Evolutionary conservation across 2,113 vertebrate species (phyloP), one percentile per base, ranked within the genome.

Genomic region (Hiodon tergisus): DNA sequence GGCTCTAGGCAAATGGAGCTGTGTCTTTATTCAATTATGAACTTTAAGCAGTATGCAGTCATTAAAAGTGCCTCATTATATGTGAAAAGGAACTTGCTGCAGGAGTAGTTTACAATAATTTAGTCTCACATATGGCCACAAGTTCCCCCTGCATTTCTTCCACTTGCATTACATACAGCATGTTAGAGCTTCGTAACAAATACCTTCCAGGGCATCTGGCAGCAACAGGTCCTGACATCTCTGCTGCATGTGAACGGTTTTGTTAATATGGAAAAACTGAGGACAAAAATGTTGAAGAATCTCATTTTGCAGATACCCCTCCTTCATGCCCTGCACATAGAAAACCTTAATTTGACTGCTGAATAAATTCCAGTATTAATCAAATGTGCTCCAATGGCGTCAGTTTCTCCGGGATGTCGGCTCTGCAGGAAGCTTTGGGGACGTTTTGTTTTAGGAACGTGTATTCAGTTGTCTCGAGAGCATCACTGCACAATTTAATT

Each of bases 11-110:
- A 77, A 82, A 82, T 76, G 75, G 85, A 79, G 80, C 81, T 84
- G 71, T 81, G 82, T 84, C 83, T 87, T 87, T 81, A 89, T 92
- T 92, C 87, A 89, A 84, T 89, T 89, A 88, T 85, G 59, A 75
- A 79, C 79, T 80, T 87, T 85, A 86, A 91, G 86, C 87, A 82
- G 84, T 85, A 85, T 87, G 87, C 82, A 78, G 83, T 90, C 87
- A 90, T 90, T 89, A 91, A 89, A 86, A 83, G 82, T 60, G 85
- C 84, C 86, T 88, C 83, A 89, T 91, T 89, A 90, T 86, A 87
- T 81, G 83, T 83, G 85, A 81, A 83, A 87, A 83, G 81, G 81
- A 82, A 81, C 85, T 82, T 80, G 67, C 88, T 87, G 84, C 89
- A 88, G 85, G 87, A 88, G 86, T 85, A 87, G 86, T 87, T 86